Conservation (phyloP, 2,888 invertebrate species). For the Euzophera pinguis region DNA sequence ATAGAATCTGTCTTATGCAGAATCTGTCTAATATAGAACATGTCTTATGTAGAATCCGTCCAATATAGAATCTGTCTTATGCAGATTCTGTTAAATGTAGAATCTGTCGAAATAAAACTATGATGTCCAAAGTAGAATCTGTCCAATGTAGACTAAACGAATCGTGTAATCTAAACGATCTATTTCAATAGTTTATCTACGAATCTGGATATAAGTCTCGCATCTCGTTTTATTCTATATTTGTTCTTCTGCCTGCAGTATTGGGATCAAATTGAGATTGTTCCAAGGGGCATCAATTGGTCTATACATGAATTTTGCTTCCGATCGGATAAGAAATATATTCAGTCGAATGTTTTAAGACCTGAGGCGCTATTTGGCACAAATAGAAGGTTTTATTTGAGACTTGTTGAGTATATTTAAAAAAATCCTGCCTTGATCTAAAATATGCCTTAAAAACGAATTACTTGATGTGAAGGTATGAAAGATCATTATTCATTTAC, state of each 20-base stretch:
- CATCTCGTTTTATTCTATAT: not conserved
- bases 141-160: too few species aligned
- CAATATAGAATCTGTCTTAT: too few species aligned
- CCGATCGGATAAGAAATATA: not conserved
- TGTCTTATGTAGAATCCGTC: too few species aligned
- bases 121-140: too few species aligned
- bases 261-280: not conserved
- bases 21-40: too few species aligned
- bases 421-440: not conserved
- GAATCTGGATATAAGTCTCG: not conserved
- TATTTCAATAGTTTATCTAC: not conserved
- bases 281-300: not conserved
- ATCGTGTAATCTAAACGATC: too few species aligned
- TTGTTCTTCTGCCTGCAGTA: slow-evolving; percentile 2
- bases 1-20: too few species aligned
- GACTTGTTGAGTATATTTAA: not conserved
- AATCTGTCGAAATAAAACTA: too few species aligned
- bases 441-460: too few species aligned
- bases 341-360: not conserved
- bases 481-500: too few species aligned
- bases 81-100: too few species aligned
- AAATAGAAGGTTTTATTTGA: not conserved
- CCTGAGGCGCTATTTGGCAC: not conserved
- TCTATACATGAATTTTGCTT: not conserved
- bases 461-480: too few species aligned